These are phyloP conservation scores for Pachyramphus minor DNA, from an alignment of 2,113 vertebrate genomes.

Conservation along the genomic window DNA sequence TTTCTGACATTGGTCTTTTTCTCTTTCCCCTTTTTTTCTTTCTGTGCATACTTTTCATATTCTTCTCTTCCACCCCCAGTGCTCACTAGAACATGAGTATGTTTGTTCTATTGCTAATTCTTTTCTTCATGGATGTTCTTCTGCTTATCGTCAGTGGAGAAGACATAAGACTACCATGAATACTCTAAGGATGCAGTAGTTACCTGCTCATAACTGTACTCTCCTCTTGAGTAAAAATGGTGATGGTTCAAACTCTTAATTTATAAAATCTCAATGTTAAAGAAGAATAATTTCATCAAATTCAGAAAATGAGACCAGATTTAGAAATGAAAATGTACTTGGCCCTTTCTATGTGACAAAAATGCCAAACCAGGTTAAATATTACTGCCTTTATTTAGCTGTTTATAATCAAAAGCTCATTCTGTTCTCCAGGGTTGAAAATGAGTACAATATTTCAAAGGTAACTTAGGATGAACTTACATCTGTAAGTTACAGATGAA, in stretches of 20 bases:
- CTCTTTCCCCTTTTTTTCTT: background rate
- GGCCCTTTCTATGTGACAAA: background rate
- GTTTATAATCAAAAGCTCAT: background rate
- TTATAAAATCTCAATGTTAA: rapidly evolving
- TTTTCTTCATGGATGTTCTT: background rate
- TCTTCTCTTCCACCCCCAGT: rapidly evolving
- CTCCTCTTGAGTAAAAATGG: background rate
- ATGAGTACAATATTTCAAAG: background rate
- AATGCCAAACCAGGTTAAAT: rapidly evolving
- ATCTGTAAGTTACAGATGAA: background rate
- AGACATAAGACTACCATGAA: background rate
- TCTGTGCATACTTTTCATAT: background rate
- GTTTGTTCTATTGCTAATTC: background rate
- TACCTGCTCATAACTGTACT: background rate
- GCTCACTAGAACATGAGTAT: background rate
- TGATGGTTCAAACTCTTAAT: background rate
- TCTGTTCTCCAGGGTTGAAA: background rate
- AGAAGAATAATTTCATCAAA: background rate
- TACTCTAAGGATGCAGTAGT: background rate
- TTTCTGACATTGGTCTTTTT: background rate
- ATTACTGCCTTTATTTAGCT: background rate
- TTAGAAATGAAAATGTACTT: background rate
- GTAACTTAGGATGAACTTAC: rapidly evolving
- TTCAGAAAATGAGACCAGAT: background rate
- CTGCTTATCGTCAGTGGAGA: background rate